Base-by-base conservation (phyloP, 2,888 invertebrate species). In the Eupelmus urozonus region DNA sequence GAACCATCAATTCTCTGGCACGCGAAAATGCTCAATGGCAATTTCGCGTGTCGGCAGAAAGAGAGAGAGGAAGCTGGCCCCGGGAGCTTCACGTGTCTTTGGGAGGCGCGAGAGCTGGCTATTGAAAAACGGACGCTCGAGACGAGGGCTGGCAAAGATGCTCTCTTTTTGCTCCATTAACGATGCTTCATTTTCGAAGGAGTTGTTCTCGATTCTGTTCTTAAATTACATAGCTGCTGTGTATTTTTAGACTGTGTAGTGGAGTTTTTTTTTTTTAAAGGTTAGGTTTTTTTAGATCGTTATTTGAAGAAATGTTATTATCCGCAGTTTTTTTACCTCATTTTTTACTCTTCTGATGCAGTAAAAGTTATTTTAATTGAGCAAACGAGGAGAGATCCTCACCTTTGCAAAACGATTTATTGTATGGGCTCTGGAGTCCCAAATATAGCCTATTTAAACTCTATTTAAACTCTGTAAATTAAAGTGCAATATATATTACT, bases 1-100 rank as follows among this genome's bases (percentile, higher is more conserved):
- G 79, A 83, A 85, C 84, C 84, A 86, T 86, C 84, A 85, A 86
- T 86, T 85, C n/a, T n/a, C 84, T 83, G 78, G 25, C 69, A 69
- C 69, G 69, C 57, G 69, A 69, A n/a, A 69, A 57, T 57, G 42
- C 23, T 69, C 55, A 42, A 57, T 57, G 69, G 69, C 69, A 18
- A 42, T 69, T 69, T 69, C 29, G 69, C 69, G 69, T 57, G 69
- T 25, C 1, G 11, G n/a, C 13, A 13, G 16, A 18, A 57, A 20
- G n/a, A n/a, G n/a, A n/a, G n/a, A n/a, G n/a, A n/a, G n/a, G n/a
- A n/a, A n/a, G n/a, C n/a, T n/a, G n/a, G n/a, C n/a, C n/a, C n/a
- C n/a, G n/a, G n/a, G n/a, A n/a, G n/a, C n/a, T 55, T 57, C 29
- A 11, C 55, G 42, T 25, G 40, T n/a, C 11, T 53, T 67, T 40